These are phyloP conservation scores for Eupeodes luniger DNA, from an alignment of 2,888 invertebrate species.

Conservation along the genomic window DNA sequence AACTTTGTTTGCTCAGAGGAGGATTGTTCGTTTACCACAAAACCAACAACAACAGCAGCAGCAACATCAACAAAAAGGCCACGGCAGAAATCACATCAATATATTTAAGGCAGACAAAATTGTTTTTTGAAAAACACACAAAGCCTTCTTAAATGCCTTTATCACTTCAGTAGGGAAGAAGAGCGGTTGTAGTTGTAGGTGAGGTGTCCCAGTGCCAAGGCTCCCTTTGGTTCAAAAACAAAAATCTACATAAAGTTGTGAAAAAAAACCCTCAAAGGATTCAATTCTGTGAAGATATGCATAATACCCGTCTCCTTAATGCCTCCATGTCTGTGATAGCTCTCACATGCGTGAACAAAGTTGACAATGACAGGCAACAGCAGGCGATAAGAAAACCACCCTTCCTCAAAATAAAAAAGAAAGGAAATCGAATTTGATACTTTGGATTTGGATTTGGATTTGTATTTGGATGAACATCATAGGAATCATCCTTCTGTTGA, in stretches of 20 bases:
- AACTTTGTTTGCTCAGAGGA: constrained; percentile 7
- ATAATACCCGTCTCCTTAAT: constrained; percentile 26
- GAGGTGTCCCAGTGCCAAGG: not conserved
- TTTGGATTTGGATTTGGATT: constrained; percentile 3
- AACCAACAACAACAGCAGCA: not conserved
- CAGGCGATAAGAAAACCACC: constrained; percentile 49
- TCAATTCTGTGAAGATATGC: constrained; percentile 64
- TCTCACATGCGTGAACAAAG: constrained; percentile 26
- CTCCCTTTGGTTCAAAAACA: not conserved
- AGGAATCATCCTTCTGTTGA: constrained; percentile 9
- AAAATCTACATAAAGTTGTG: constrained; percentile 29
- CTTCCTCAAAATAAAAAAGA: not conserved
- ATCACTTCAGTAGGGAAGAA: not conserved
- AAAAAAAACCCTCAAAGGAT: constrained; percentile 65
- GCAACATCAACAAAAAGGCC: not conserved
- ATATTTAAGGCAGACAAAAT: constrained; percentile 64
- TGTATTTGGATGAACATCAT: not conserved
- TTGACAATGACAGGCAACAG: constrained; percentile 44
- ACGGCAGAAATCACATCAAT: constrained; percentile 69
- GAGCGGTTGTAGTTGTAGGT: not conserved
- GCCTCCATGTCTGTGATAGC: constrained; percentile 36
- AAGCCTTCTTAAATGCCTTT: not conserved
- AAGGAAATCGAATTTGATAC: constrained; percentile 65
- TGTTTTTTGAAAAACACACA: constrained; percentile 46
- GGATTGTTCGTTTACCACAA: constrained; percentile 45